Evolutionary conservation across 1,140 invertebrate genomes (phyloP), one percentile per base, ranked within the genome.

Genomic region (Venturia canescens): DNA sequence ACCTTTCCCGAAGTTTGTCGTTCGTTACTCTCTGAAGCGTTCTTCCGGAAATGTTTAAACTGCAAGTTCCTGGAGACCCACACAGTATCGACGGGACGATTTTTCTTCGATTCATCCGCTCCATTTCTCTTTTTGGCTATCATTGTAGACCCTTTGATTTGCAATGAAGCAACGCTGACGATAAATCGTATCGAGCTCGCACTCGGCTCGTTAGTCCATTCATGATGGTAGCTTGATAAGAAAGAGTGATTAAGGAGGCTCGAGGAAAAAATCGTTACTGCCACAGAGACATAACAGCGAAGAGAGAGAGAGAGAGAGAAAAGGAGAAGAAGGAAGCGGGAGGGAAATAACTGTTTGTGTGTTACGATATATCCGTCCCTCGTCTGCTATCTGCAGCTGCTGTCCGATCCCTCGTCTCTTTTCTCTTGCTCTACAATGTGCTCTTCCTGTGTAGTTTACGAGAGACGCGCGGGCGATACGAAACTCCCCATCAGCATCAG

Each of bases 401-500:
- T 74, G 31, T 74, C 71, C 38, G 71, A 74, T 26, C 70, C 70
- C 34, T 72, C 48, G 11, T 9, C 38, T 44, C 38, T 44, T 4
- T 63, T 63, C 60, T 3, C 60, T 63, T 26, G 23, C 60, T 63
- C 60, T 26, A 63, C 60, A 63, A 63, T 26, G 60, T 63, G 60
- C 23, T n/a, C 23, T 63, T 63, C 23, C 60, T 63, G 21, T 57
- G 48, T 57, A 74, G 38, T 74, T 74, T 74, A 74, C 71, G 71
- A 74, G 23, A 74, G 71, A 57, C 71, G 27, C 48, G 23, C 71
- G 27, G 71, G 23, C 71, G 48, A 74, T 74, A 74, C 71, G 1
- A 74, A 74, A 74, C 71, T 74, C 71, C 53, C 71, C 71, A 74
- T 74, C 71, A 74, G 71, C 71, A 74, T 74, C 71, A 57, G 23